Percentiles rank a stretch among this genome's conserved stretches.
Conservation (phyloP, 1,140 invertebrate species). For the Leptinotarsa lineolata region DNA sequence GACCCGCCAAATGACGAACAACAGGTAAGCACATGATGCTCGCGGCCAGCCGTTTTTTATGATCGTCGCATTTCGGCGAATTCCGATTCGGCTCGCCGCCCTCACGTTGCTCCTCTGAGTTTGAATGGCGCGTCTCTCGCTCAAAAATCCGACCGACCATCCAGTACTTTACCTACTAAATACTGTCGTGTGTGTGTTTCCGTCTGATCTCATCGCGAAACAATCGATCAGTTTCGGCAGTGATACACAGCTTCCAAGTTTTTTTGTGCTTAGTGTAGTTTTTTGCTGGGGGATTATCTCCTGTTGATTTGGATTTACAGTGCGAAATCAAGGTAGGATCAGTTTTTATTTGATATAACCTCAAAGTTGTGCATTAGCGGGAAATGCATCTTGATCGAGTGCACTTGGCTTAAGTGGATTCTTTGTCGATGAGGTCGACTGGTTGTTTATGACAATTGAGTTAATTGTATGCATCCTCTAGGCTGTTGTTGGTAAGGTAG, state of each 20-base stretch:
- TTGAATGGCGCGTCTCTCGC: conserved; percentile 33
- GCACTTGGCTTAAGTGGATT: background rate
- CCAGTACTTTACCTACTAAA: conserved; percentile 20
- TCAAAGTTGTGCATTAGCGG: background rate
- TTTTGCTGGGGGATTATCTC: background rate
- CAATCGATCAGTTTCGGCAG: background rate
- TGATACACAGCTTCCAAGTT: background rate
- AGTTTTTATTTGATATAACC: background rate
- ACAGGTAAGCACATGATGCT: conserved; percentile 21
- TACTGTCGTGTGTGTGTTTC: background rate
- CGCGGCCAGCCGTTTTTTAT: conserved; percentile 27
- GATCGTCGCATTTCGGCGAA: conserved; percentile 34
- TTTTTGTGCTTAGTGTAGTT: conserved; percentile 8
- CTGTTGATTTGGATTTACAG: background rate
- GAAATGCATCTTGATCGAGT: background rate
- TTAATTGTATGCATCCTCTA: background rate
- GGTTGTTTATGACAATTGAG: background rate
- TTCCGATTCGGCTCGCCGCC: conserved; percentile 34
- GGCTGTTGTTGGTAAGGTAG: background rate
- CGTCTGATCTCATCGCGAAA: background rate
- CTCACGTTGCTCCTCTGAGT: conserved; percentile 28
- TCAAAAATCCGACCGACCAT: conserved; percentile 7
- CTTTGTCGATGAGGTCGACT: background rate
- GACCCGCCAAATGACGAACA: conserved; percentile 3
- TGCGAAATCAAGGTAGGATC: background rate